These are phyloP conservation scores for Aphodius sticticus DNA, from an alignment of 2,888 invertebrate genomes.

Conservation along the genomic window DNA sequence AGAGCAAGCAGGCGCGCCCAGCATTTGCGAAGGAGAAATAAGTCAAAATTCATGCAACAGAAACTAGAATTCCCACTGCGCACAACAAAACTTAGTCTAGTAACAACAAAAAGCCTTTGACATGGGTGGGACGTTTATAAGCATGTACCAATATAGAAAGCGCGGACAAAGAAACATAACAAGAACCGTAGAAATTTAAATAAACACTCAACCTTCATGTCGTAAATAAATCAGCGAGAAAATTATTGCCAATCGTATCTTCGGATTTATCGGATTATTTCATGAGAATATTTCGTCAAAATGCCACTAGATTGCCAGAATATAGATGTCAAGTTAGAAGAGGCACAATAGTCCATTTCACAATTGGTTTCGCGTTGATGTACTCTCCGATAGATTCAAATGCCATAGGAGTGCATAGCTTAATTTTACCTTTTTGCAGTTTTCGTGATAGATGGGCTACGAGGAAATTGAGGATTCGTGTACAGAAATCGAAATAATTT, in stretches of 20 bases:
- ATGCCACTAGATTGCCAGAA: background rate
- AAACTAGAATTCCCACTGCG: background rate
- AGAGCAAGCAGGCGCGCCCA: background rate
- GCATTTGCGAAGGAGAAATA: background rate
- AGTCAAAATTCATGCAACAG: background rate
- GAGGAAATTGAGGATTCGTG: background rate
- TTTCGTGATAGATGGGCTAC: background rate
- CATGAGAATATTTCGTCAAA: background rate
- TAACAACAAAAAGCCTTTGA: background rate
- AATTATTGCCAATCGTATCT: background rate
- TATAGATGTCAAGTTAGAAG: background rate
- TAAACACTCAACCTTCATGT: background rate
- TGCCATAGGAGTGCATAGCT: background rate
- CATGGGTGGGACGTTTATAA: background rate
- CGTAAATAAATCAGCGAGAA: background rate
- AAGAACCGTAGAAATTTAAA: background rate
- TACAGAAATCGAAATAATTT: background rate
- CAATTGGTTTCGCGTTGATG: background rate
- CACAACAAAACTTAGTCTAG: no score
- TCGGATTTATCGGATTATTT: background rate
- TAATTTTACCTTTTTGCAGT: background rate
- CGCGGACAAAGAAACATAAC: background rate
- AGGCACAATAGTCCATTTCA: background rate
- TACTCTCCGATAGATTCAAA: background rate
- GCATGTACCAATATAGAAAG: background rate